phyloP scores from a whole-genome alignment of 2,797 vertebrate species.

The Sebastes matsubarae region DNA sequence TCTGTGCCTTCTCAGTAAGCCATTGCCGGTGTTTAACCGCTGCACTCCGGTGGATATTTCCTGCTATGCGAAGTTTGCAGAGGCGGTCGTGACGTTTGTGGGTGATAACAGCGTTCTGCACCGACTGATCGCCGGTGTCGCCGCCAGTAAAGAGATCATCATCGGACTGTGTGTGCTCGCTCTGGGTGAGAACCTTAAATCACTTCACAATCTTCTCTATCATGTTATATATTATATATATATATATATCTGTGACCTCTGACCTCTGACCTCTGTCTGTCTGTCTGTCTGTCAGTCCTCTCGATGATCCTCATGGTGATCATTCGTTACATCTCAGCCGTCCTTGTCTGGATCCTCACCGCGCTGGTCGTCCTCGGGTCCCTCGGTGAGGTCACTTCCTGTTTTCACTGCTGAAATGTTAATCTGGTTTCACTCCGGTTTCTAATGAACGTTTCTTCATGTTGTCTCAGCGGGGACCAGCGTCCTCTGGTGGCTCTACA shows the following conservation, averaged over 20 bases:
- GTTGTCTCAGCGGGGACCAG: conserved; percentile 88
- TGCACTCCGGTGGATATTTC: conserved; percentile 96
- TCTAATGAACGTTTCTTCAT: not conserved
- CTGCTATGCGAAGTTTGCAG: conserved; percentile 96
- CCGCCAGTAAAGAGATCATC: conserved; percentile 98
- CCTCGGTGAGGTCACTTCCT: conserved; percentile 87
- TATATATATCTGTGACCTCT: not conserved
- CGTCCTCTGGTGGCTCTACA: conserved; percentile 97
- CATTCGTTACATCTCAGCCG: conserved; percentile 96
- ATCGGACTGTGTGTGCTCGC: conserved; percentile 97
- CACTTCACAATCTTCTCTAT: too few relatives aligned
- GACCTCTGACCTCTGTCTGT: not conserved
- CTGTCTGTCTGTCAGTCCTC: conserved; percentile 80
- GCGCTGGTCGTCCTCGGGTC: conserved; percentile 92
- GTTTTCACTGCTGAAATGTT: not conserved
- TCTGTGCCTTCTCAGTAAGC: conserved; percentile 77
- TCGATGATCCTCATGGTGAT: conserved; percentile 98
- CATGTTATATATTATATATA: too few relatives aligned
- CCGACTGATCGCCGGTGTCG: conserved; percentile 95
- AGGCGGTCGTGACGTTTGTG: conserved; percentile 97
- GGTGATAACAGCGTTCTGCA: conserved; percentile 96
- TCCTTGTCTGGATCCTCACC: conserved; percentile 97
- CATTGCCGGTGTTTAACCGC: conserved; percentile 97
- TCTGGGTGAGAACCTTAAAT: conserved; percentile 83
- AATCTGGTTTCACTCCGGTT: not conserved